Evolutionary conservation across 2,113 vertebrate genomes (phyloP).

Genomic region (Siniperca knerii): DNA sequence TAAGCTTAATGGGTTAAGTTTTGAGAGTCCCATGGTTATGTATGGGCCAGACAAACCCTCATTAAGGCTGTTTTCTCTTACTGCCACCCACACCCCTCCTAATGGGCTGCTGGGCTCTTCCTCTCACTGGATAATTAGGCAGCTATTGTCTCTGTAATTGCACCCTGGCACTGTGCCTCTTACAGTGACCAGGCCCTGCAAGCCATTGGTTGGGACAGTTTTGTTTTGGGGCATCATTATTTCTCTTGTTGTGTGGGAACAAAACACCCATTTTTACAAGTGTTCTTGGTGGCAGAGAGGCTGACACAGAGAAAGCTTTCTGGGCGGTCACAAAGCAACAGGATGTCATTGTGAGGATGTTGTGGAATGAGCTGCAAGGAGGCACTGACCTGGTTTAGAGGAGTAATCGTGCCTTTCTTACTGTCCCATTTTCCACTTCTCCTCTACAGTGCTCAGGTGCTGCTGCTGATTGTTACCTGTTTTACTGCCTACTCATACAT

Average conservation of each 20-base stretch:
- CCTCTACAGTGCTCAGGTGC: constrained; percentile 48
- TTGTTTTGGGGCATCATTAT: constrained; percentile 81
- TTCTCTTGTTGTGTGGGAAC: constrained; percentile 72
- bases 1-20: constrained; percentile 72
- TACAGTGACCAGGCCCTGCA: constrained; percentile 57
- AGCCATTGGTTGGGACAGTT: constrained; percentile 70
- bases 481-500: constrained; percentile 24
- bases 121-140: constrained; percentile 82
- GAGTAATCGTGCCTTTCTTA: constrained; percentile 24
- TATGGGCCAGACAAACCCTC: constrained; percentile 79
- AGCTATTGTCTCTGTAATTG: constrained; percentile 84
- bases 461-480: constrained; percentile 18
- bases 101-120: constrained; percentile 74
- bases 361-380: constrained; percentile 69
- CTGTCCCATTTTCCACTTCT: constrained; percentile 34
- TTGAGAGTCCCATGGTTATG: constrained; percentile 81
- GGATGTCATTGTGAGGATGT: constrained; percentile 73
- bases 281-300: constrained; percentile 51
- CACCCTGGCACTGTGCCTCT: constrained; percentile 69
- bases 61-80: constrained; percentile 81
- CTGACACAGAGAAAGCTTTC: constrained; percentile 66
- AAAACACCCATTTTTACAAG: constrained; percentile 78
- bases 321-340: constrained; percentile 66
- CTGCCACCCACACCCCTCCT: constrained; percentile 66
- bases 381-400: constrained; percentile 74